Base-by-base conservation (phyloP, 1,140 invertebrate species). In the Ceratina australensis region DNA sequence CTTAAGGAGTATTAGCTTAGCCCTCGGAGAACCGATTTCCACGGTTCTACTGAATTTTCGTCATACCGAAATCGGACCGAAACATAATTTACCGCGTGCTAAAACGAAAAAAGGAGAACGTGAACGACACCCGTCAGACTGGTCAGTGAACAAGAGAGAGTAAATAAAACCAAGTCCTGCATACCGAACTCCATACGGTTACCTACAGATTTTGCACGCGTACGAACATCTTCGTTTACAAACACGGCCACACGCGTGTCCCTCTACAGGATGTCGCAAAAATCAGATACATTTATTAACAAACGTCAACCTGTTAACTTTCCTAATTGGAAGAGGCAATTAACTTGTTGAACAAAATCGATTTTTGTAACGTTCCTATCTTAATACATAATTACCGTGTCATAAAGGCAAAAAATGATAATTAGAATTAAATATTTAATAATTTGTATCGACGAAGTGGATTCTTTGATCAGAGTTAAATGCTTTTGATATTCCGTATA, bases 111-210 rank as follows among this genome's bases (percentile, higher is more conserved):
- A 76, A 78, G 66, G 67, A 80, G 79, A 78, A 71, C 54, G 59
- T 63, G 83, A 81, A 72, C 63, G 73, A 78, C 85, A 85, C 81
- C 69, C 52, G 80, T 74, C 72, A 61, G 79, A 85, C 84, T 85
- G 84, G 80, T 86, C 78, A 56, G 69, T 33, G 28, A 72, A 67
- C 47, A 64, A 50, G 77, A 73, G 78, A 74, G 67, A 80, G 75
- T 77, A 81, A 83, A 81, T 83, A 83, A 83, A 79, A 86, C 64
- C 77, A 72, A 73, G 72, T 42, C 59, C 60, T 56, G 79, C 82
- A 86, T 86, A 74, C 84, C 84, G 24, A 52, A 71, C 28, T 33
- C 28, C 28, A 72, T n/a, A 52, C 54, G 59, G 65, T 76, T 24
- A 64, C 24, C 68, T 26, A 22, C 22, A 52, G 42, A 64, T 54